These are phyloP conservation scores for Porites divaricata DNA, from an alignment of 92 coral and sea anemone species.

Conservation along the genomic window DNA sequence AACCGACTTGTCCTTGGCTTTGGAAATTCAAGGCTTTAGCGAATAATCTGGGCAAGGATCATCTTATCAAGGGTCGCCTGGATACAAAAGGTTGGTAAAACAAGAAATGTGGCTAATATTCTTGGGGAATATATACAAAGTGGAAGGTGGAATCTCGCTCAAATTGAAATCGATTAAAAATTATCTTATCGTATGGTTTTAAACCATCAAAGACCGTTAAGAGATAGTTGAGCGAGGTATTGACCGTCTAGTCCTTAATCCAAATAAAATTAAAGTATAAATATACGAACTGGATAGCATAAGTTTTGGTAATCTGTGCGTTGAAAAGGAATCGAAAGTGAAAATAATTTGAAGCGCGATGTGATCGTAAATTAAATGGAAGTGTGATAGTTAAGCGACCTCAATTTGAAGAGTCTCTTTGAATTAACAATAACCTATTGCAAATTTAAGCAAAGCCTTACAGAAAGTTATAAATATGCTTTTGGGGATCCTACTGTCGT, in stretches of 20 bases:
- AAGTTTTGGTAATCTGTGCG: background rate
- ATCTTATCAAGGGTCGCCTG: background rate
- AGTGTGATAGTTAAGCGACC: background rate
- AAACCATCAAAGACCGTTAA: background rate
- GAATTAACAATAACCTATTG: background rate
- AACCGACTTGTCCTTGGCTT: background rate
- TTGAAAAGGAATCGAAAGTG: background rate
- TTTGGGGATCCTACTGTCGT: background rate
- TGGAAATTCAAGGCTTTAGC: background rate
- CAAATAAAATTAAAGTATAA: slow-evolving; percentile 8
- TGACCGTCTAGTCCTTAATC: slow-evolving; percentile 10
- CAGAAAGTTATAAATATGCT: background rate
- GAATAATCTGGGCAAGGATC: background rate
- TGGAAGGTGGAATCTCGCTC: background rate
- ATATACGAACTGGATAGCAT: background rate
- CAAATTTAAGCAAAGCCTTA: background rate
- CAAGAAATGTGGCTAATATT: background rate
- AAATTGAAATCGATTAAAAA: background rate
- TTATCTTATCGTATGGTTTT: background rate
- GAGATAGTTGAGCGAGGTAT: background rate
- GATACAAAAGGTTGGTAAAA: slow-evolving; percentile 22
- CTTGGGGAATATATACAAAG: background rate
- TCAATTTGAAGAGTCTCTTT: background rate
- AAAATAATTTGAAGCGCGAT: background rate
- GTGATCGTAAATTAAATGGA: background rate